These are phyloP conservation scores for Plestiodon gilberti DNA, from an alignment of 2,113 vertebrate species.

Conservation along the genomic window DNA sequence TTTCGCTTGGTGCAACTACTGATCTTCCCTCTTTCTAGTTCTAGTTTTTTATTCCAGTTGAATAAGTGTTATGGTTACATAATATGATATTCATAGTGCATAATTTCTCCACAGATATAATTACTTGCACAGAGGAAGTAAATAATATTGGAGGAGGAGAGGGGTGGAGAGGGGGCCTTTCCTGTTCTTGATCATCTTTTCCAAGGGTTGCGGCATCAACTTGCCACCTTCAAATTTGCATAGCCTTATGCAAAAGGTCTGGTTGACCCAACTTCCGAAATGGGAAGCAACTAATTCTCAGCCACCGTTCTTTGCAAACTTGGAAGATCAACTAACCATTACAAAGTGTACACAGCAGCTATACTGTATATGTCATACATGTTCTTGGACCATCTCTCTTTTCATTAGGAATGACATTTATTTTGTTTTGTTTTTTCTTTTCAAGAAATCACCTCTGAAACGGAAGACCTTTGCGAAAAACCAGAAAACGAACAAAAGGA, in stretches of 20 bases:
- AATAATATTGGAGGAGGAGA: neutral
- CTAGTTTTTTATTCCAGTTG: neutral
- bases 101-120: neutral
- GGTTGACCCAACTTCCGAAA: neutral
- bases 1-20: neutral
- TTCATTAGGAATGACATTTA: neutral
- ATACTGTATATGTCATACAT: neutral
- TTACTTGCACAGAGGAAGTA: neutral
- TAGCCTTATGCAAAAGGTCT: neutral
- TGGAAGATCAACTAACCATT: neutral
- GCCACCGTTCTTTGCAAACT: neutral
- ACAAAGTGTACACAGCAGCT: neutral
- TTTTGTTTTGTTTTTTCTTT: neutral
- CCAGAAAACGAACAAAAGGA: conserved; percentile 87
- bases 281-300: neutral
- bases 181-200: neutral
- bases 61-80: conserved; percentile 1
- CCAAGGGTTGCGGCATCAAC: neutral
- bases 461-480: conserved; percentile 91
- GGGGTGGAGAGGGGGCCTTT: neutral
- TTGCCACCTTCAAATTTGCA: neutral
- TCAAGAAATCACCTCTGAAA: conserved; percentile 94
- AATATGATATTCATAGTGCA: neutral
- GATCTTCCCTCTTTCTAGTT: neutral
- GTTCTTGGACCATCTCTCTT: neutral